Base-by-base conservation (phyloP, 2,888 invertebrate genomes). In the Parnassius glacialis region DNA sequence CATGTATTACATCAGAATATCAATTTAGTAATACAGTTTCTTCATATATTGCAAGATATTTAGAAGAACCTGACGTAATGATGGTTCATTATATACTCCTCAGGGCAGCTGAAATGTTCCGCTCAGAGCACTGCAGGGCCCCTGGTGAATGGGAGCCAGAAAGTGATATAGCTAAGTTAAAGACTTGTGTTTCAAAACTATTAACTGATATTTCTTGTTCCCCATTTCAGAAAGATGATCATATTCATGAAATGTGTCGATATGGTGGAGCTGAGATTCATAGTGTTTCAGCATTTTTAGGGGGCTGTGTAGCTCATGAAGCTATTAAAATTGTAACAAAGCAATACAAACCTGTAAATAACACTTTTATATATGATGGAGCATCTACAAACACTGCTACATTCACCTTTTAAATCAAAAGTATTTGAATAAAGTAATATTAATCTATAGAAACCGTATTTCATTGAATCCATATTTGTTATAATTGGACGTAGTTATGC, bases 241-340 rank as follows among this genome's bases (percentile, higher is more conserved):
- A 96, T 75, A 94, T 98, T 43, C 98, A 98, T 85, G 99, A 98
- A 90, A 95, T 98, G 90, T 97, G 97, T 79, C 94, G 98, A 44
- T 99, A 97, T 86, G 99, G 99, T 11, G 98, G 97, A 10, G 94
- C 97, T 10, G 99, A 99, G 86, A 91, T 99, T 64, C 99, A 99
- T 84, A 96, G 97, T 43, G 94, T 99, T 11, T 97, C 99, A 11
- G 96, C 99, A 9, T 97, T 97, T 80, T 91, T 98, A 69, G 95
- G 95, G 67, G 99, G 99, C 3, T 96, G 97, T 80, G 96, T 96
- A 41, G 98, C 99, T 9, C 99, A 99, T 79, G 99, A 99, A 92
- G 95, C 95, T 5, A 97, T 99, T 68, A 99, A 99, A 92, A 92
- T 99, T 62, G 93, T 99, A 61, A 99, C 99, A 2, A 94, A 95